phyloP scores from a whole-genome alignment of 2,888 invertebrate genomes.

The Tupiocoris notatus region DNA sequence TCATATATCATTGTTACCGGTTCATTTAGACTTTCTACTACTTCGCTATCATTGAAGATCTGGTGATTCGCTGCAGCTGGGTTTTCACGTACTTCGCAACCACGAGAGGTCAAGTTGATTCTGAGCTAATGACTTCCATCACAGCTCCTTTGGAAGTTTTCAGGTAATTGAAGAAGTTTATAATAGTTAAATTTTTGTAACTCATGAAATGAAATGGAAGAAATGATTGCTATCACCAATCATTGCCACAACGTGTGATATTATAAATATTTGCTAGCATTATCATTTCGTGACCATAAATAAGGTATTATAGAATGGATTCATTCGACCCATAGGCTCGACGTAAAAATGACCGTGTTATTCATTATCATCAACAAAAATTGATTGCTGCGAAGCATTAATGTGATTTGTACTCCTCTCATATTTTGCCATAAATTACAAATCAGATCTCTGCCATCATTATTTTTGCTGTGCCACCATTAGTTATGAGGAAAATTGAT shows the following conservation, averaged over 20 bases:
- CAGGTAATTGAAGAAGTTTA: slow-evolving; percentile 55
- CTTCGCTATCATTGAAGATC: slow-evolving; percentile 77
- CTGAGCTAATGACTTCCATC: slow-evolving; percentile 67
- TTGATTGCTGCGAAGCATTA: neutral
- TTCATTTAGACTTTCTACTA: slow-evolving; percentile 71
- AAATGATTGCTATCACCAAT: too few species aligned
- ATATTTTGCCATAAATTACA: neutral
- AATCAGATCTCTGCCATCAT: neutral
- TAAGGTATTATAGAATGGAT: too few species aligned
- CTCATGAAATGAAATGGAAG: too few species aligned
- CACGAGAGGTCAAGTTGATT: slow-evolving; percentile 63
- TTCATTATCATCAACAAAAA: too few species aligned
- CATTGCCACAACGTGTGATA: too few species aligned
- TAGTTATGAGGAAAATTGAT: neutral
- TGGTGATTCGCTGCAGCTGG: slow-evolving; percentile 77
- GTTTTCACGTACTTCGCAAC: slow-evolving; percentile 68
- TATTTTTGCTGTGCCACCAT: neutral
- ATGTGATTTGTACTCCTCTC: too few species aligned
- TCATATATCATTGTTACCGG: too few species aligned
- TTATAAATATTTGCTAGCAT: too few species aligned
- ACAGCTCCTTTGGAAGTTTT: slow-evolving; percentile 69
- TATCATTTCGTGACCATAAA: too few species aligned
- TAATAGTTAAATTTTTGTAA: too few species aligned
- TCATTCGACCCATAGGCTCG: too few species aligned
- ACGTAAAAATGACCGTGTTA: too few species aligned